Percentiles rank a stretch among this genome's conserved stretches.
Conservation (phyloP, 1,140 invertebrate species). For the Neodiprion virginianus region DNA sequence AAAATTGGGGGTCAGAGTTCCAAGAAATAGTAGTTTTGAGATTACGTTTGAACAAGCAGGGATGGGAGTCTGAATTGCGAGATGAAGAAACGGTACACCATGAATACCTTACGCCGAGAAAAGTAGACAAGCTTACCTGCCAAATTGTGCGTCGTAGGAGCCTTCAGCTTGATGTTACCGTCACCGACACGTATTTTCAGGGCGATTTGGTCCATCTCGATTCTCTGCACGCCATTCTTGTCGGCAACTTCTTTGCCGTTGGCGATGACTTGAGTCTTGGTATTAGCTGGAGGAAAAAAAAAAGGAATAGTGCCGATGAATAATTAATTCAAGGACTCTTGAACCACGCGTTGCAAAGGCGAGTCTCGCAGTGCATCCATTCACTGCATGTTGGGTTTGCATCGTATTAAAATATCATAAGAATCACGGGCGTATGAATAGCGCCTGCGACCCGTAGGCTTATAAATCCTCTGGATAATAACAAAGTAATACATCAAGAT, state of each 20-base stretch:
- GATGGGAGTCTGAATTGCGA: too few relatives aligned
- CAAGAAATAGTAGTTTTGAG: too few relatives aligned
- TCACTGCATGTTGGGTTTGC: not conserved
- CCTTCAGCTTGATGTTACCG: conserved; percentile 64
- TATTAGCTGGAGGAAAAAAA: conserved; percentile 60
- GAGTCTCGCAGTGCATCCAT: too few relatives aligned
- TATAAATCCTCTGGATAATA: not conserved
- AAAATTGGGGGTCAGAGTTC: too few relatives aligned
- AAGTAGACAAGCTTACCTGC: conserved; percentile 48
- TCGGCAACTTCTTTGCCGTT: conserved; percentile 63
- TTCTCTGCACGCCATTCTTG: conserved; percentile 67
- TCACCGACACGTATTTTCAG: conserved; percentile 69
- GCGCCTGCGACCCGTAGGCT: not conserved
- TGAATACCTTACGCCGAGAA: too few relatives aligned
- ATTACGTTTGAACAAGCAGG: too few relatives aligned
- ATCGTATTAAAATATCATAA: not conserved
- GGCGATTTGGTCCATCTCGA: conserved; percentile 67
- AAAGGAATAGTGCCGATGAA: conserved; percentile 19
- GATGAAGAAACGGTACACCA: too few relatives aligned
- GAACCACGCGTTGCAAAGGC: too few relatives aligned
- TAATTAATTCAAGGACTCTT: not conserved
- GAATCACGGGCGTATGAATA: too few relatives aligned
- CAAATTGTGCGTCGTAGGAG: conserved; percentile 51
- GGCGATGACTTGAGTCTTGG: conserved; percentile 62
- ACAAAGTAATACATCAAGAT: too few relatives aligned